Percentiles rank a stretch among this genome's conserved stretches.
These are phyloP conservation scores for Dreissena rostriformis DNA, from an alignment of 1,140 invertebrate species.

Conservation along the genomic window DNA sequence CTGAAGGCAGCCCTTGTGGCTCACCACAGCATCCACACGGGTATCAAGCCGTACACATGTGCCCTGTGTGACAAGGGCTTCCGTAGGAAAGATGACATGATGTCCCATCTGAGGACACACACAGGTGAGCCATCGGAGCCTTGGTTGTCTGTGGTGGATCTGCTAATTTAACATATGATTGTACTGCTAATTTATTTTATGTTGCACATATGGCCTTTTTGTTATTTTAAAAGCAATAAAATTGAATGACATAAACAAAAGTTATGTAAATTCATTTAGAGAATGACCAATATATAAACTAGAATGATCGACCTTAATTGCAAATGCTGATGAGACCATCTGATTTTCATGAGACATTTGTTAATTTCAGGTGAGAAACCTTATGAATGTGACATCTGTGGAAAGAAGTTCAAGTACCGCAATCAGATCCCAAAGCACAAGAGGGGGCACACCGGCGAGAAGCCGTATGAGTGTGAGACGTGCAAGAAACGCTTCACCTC, in stretches of 20 bases:
- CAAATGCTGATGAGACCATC: too few species aligned
- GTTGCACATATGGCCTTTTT: too few species aligned
- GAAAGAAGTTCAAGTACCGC: constrained; percentile 90
- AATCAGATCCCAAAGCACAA: constrained; percentile 54
- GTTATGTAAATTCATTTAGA: too few species aligned
- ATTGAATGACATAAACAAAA: too few species aligned
- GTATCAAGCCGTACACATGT: constrained; percentile 86
- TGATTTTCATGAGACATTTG: background rate
- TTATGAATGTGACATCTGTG: constrained; percentile 89
- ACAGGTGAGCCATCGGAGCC: constrained; percentile 88
- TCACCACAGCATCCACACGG: constrained; percentile 92
- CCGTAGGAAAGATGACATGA: constrained; percentile 89
- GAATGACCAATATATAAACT: too few species aligned
- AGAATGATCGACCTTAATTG: too few species aligned
- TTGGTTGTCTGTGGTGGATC: background rate
- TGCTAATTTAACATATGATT: background rate
- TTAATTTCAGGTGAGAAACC: constrained; percentile 91
- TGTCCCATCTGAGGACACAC: constrained; percentile 95
- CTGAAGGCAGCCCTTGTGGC: constrained; percentile 45
- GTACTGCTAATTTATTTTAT: background rate
- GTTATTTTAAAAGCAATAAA: too few species aligned
- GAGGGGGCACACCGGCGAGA: constrained; percentile 63
- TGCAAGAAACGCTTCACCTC: constrained; percentile 67
- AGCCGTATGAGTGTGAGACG: constrained; percentile 64
- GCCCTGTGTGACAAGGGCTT: constrained; percentile 92